phyloP scores from a whole-genome alignment of 2,113 vertebrate genomes.

The Grantiella picta region DNA sequence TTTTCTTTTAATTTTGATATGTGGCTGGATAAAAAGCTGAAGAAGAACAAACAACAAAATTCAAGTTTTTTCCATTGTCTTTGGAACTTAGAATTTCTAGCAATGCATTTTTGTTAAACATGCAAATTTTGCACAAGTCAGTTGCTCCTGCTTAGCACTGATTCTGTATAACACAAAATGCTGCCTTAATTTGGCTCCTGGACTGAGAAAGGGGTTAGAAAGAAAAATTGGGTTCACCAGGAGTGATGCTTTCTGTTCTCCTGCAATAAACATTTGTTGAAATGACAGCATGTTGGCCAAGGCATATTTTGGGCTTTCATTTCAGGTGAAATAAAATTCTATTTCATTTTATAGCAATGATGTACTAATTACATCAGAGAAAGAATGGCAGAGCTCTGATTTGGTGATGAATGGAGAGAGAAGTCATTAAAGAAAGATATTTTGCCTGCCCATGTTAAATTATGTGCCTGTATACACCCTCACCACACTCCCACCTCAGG shows the following conservation, averaged over 20 bases:
- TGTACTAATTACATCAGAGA: background rate
- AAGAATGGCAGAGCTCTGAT: background rate
- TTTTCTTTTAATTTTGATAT: background rate
- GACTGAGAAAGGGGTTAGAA: background rate
- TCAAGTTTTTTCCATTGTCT: background rate
- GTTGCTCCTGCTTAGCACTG: background rate
- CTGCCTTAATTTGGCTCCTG: background rate
- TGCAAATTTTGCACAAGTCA: background rate
- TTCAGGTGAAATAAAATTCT: background rate
- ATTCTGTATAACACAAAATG: background rate
- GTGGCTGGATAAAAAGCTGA: background rate
- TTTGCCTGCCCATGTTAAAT: background rate
- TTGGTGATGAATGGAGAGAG: background rate
- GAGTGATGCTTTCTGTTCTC: background rate
- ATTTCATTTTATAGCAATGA: background rate
- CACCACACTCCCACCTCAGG: background rate
- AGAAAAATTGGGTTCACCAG: background rate
- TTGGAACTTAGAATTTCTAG: background rate
- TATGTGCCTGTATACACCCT: background rate
- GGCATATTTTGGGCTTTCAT: background rate
- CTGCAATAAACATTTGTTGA: background rate
- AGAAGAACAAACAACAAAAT: background rate
- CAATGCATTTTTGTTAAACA: rapidly evolving
- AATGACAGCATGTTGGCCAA: background rate
- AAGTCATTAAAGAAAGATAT: background rate